These are phyloP conservation scores for Amazonetta brasiliensis DNA, from an alignment of 2,797 vertebrate species.

Conservation along the genomic window DNA sequence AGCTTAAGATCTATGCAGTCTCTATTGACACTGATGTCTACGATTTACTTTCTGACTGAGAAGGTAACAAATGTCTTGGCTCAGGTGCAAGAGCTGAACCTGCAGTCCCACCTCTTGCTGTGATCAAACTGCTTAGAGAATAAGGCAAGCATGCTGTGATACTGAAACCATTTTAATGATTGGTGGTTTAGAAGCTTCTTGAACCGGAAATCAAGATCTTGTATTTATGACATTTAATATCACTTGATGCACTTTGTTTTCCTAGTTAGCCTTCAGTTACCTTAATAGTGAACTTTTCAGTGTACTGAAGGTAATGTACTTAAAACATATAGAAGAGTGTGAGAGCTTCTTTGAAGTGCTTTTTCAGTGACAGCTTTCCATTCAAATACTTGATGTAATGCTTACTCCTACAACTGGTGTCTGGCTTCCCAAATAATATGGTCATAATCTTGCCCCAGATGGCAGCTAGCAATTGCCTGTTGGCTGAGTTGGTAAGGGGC, in stretches of 20 bases:
- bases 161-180: neutral
- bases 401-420: neutral
- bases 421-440: neutral
- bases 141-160: neutral
- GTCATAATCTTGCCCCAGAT: neutral
- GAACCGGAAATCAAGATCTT: neutral
- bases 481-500: neutral
- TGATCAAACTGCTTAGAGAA: neutral
- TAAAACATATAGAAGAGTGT: neutral
- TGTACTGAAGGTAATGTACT: fast-evolving
- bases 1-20: neutral
- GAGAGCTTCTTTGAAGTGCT: neutral
- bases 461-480: neutral
- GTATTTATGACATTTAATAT: neutral
- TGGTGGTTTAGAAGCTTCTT: neutral
- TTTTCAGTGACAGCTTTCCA: neutral
- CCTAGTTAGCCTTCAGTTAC: neutral
- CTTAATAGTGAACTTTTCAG: neutral
- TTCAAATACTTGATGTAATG: neutral
- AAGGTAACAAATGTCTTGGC: neutral
- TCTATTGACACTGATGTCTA: neutral
- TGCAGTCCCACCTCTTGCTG: neutral
- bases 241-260: neutral
- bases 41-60: neutral
- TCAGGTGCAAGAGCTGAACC: neutral